A percentile compares a stretch with the other conserved stretches of the same genome.
phyloP scores from a whole-genome alignment of 2,113 vertebrate genomes.

The Epinephelus cyanopodus region DNA sequence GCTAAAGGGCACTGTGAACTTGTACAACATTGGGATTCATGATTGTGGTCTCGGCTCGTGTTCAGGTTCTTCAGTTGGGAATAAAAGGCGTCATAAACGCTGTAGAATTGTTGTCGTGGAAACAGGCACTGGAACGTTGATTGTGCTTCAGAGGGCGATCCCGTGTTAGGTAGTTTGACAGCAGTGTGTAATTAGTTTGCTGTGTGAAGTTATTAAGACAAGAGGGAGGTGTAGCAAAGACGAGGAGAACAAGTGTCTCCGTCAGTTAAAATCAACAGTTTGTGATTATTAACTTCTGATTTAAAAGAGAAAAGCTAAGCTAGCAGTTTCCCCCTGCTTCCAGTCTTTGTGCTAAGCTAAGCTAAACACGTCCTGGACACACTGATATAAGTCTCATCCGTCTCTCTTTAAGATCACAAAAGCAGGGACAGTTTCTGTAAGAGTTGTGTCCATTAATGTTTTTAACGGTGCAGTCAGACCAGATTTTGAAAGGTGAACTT shows the following conservation, averaged over 20 bases:
- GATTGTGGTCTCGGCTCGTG: conserved; percentile 34
- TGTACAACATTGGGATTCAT: conserved; percentile 54
- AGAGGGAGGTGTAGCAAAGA: background rate
- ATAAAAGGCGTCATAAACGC: conserved; percentile 8
- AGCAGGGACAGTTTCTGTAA: background rate
- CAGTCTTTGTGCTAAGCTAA: conserved; percentile 27
- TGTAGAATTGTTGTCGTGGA: conserved; percentile 23
- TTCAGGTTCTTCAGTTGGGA: conserved; percentile 8
- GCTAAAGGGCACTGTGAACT: conserved; percentile 34
- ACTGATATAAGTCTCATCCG: background rate
- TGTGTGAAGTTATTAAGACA: background rate
- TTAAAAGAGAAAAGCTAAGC: background rate
- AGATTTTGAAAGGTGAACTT: background rate
- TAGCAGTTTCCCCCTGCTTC: conserved; percentile 21
- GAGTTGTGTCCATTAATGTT: background rate
- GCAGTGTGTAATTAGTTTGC: background rate
- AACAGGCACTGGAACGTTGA: conserved; percentile 69
- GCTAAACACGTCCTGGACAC: background rate
- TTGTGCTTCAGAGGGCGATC: conserved; percentile 66
- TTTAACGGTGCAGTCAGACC: background rate
- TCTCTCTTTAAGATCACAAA: background rate
- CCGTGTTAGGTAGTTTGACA: background rate
- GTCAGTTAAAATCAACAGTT: background rate
- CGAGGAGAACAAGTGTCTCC: background rate
- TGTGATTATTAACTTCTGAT: background rate